Evolutionary conservation across 2,113 vertebrate species (phyloP).

Genomic region (Arizona elegans): DNA sequence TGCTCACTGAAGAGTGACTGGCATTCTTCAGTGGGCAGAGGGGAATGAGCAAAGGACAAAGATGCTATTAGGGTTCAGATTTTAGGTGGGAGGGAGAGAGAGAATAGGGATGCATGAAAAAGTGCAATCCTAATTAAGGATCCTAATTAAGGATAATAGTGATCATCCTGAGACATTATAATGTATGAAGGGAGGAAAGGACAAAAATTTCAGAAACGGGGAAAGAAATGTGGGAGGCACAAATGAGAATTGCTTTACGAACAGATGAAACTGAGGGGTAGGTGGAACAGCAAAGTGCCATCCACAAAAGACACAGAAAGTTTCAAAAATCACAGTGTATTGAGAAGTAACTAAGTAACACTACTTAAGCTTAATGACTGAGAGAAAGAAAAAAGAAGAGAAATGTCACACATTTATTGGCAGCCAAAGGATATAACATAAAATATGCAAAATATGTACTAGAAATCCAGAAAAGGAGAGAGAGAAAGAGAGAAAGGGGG

Average conservation of each 20-base stretch:
- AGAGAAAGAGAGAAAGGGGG: not conserved
- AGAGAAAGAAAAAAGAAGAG: not conserved
- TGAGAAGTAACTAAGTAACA: slow-evolving; percentile 3
- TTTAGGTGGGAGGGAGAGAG: not conserved
- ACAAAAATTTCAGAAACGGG: not conserved
- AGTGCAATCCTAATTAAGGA: not conserved
- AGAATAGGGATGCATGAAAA: not conserved
- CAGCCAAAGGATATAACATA: not conserved
- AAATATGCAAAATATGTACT: not conserved
- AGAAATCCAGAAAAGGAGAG: not conserved
- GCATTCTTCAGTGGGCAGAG: not conserved
- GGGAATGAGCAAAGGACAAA: slow-evolving; percentile 7
- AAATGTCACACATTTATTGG: not conserved
- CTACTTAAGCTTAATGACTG: not conserved
- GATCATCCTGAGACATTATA: not conserved
- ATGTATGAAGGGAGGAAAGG: slow-evolving; percentile 5
- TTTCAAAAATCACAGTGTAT: not conserved
- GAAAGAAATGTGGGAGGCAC: not conserved
- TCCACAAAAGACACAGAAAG: not conserved
- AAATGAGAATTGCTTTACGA: not conserved
- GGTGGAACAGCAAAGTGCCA: not conserved
- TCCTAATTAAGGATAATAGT: slow-evolving; percentile 3
- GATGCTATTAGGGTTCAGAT: not conserved
- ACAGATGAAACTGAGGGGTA: not conserved
- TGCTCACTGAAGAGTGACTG: slow-evolving; percentile 6